Evolutionary conservation across 2,113 vertebrate genomes (phyloP), one percentile per base, ranked within the genome.

Genomic region (Cebidichthys violaceus): DNA sequence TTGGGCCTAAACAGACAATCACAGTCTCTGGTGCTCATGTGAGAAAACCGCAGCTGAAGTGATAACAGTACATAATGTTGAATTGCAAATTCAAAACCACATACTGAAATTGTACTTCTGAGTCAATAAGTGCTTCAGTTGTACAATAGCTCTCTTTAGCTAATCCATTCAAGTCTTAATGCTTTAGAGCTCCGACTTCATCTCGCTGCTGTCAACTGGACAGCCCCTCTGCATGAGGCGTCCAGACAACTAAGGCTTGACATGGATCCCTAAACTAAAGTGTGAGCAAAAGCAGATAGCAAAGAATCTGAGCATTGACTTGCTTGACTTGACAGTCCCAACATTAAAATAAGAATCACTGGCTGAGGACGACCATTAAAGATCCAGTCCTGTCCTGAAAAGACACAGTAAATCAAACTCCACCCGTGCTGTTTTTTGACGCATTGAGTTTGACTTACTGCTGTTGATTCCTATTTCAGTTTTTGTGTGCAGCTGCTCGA

Each of bases 181-280:
- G 88, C 90, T 88, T 86, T 86, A 88, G 90, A 90, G 81, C 88
- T 87, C 83, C 29, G 85, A 88, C 80, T 87, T 82, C 73, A 88
- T 81, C 67, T 87, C 65, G 81, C 85, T 87, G 85, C 91, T 89
- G 75, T 87, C 75, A 15, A 84, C 86, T 89, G 83, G 88, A 82
- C 82, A 81, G 88, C 82, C 79, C 79, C 82, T 90, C 82, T 87
- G 88, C 89, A 86, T 82, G 91, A 92, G 91, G 92, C 68, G 69
- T 85, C 87, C 85, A 89, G 86, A 89, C 75, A 80, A 86, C 77
- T 88, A 91, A 93, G 90, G 92, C 91, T 92, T 91, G 92, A 93
- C 89, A 93, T 94, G 94, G 95, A 96, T 95, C 95, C 94, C 88
- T 95, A 94, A 95, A 96, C 93, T 95, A 94, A 95, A 95, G 95